These are phyloP conservation scores for Sminthopsis crassicaudata DNA, from an alignment of 2,113 vertebrate genomes.

Conservation along the genomic window DNA sequence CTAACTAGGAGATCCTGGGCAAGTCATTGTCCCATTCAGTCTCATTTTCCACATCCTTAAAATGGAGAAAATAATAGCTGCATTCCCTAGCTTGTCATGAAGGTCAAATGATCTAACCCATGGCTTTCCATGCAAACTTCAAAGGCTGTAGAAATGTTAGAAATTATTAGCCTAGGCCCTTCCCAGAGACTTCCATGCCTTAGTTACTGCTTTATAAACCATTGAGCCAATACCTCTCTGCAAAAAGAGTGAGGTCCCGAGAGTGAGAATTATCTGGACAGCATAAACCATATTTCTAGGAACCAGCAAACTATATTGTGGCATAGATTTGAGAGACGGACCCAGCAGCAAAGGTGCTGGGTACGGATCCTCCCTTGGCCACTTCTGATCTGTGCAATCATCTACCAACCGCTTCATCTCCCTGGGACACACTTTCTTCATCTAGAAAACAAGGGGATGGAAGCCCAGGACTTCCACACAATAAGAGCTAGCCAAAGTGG, in stretches of 20 bases:
- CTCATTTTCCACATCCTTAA: conserved; percentile 54
- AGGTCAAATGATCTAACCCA: neutral
- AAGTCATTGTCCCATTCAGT: conserved; percentile 4
- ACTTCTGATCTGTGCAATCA: neutral
- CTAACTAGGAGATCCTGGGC: neutral
- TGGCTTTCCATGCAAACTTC: neutral
- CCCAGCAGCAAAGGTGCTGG: neutral
- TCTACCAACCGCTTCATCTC: neutral
- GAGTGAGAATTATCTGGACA: neutral
- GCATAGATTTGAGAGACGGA: neutral
- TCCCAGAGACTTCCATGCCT: neutral
- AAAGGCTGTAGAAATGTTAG: neutral
- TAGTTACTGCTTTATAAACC: neutral
- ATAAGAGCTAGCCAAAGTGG: neutral
- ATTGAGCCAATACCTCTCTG: neutral
- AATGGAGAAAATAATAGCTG: conserved; percentile 12
- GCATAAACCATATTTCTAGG: neutral
- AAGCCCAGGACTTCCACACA: neutral
- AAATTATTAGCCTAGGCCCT: neutral
- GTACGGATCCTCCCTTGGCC: neutral
- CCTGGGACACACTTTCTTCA: neutral
- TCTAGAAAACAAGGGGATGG: neutral
- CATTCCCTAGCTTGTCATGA: conserved; percentile 30
- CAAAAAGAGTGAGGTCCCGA: neutral
- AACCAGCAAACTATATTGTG: neutral